phyloP scores from a whole-genome alignment of 2,113 vertebrate species.

The Microtus richardsoni region DNA sequence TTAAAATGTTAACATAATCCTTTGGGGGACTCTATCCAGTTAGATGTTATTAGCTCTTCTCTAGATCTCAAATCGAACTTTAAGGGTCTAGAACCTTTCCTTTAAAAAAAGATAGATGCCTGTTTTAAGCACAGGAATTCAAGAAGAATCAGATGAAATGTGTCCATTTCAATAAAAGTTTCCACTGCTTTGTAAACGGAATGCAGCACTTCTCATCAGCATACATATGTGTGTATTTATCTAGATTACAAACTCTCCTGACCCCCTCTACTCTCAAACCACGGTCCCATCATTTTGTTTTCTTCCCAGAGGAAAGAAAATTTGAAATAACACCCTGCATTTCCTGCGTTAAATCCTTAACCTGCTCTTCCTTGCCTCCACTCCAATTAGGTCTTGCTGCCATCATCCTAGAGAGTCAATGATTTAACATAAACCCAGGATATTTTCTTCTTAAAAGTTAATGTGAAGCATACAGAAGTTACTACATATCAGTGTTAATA shows the following conservation, averaged over 20 bases:
- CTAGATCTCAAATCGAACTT: neutral
- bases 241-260: neutral
- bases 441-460: slow-evolving; percentile 20
- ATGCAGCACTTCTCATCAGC: neutral
- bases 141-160: too few species aligned
- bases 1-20: neutral
- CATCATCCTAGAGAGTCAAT: neutral
- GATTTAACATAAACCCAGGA: neutral
- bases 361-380: neutral
- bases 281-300: neutral
- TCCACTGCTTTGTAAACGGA: neutral
- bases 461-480: slow-evolving; percentile 1
- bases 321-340: neutral
- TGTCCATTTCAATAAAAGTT: neutral
- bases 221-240: too few species aligned
- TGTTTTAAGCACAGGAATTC: neutral
- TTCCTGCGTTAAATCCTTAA: neutral
- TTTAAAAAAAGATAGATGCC: neutral
- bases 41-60: neutral
- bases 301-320: neutral
- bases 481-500: neutral
- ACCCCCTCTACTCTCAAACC: neutral
- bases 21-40: neutral
- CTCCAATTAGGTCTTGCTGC: neutral
- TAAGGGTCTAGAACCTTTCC: neutral